Base-by-base conservation (phyloP, 2,888 invertebrate species). In the Napeogenes sylphis region DNA sequence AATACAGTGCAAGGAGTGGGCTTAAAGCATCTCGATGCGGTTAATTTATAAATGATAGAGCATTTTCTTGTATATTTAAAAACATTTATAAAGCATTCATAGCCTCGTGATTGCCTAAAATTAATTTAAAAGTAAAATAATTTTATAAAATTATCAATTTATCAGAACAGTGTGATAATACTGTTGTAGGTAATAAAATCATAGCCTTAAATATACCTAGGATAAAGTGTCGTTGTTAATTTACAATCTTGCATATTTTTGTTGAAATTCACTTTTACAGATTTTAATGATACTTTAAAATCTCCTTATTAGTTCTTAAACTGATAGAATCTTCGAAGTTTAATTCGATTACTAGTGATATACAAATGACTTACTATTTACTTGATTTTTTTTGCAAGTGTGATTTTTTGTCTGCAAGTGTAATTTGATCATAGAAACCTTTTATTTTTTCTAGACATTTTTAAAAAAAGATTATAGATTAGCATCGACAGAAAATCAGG, bases 21-120 rank as follows among this genome's bases (percentile, higher is more conserved):
- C 65, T 59, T 45, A 32, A 57, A 56, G 62, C 62, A 51, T 57
- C 54, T 57, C 38, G 21, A 21, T 46, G 42, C 54, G 35, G 35
- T 35, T 59, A 30, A 61, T 4, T 14, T n/a, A 30, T 8, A 51
- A 21, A 30, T 30, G 21, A 3, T 12, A 12, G 8, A 8, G 42
- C 42, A 10, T 42, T 42, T 42, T 12, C 5, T 42, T 8, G 42
- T 10, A 42, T 42, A 42, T 42, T 51, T 51, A 2, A 51, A 51
- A 10, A 8, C 30, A 51, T 4, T 14, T 30, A 42, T 42, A 42
- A 30, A 51, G 30, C 4, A 51, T 32, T 62, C 62, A 66, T 69
- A 69, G 69, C 69, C 69, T 69, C 69, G 51, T 46, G 51, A 65
- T 57, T 57, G 55, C 55, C 42, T 38, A 30, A 38, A n/a, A 21